phyloP scores from a whole-genome alignment of 2,113 vertebrate species.

The Pseudorectes ferrugineus region DNA sequence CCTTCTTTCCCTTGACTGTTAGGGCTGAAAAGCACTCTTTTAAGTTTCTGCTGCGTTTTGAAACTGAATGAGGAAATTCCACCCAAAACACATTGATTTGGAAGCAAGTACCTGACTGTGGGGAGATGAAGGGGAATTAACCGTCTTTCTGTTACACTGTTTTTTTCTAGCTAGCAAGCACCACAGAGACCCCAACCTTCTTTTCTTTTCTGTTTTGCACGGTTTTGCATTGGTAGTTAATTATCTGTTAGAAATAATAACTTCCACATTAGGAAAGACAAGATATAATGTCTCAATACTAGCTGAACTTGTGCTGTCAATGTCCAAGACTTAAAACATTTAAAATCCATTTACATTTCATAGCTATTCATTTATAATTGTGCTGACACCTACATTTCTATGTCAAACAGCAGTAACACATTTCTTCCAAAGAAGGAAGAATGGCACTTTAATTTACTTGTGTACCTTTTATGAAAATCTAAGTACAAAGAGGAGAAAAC shows the following conservation, averaged over 20 bases:
- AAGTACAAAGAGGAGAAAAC: neutral
- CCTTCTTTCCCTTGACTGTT: neutral
- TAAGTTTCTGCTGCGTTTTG: slow-evolving; percentile 1
- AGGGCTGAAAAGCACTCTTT: neutral
- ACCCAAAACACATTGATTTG: neutral
- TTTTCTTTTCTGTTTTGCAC: neutral
- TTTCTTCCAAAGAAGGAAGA: neutral
- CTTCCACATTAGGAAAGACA: neutral
- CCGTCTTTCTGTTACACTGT: neutral
- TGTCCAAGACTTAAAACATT: neutral
- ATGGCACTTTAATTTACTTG: neutral
- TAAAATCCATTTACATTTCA: neutral
- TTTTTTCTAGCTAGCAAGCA: neutral
- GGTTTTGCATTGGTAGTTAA: neutral
- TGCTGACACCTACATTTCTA: neutral
- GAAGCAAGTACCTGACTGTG: neutral
- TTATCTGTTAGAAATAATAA: neutral
- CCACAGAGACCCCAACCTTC: neutral
- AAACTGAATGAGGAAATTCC: neutral
- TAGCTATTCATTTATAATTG: neutral
- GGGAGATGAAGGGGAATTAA: neutral
- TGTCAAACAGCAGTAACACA: neutral
- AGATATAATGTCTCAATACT: neutral
- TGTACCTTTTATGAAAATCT: neutral
- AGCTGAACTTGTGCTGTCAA: neutral